phyloP scores from a whole-genome alignment of 1,140 invertebrate species.

The Nasonia vitripennis region DNA sequence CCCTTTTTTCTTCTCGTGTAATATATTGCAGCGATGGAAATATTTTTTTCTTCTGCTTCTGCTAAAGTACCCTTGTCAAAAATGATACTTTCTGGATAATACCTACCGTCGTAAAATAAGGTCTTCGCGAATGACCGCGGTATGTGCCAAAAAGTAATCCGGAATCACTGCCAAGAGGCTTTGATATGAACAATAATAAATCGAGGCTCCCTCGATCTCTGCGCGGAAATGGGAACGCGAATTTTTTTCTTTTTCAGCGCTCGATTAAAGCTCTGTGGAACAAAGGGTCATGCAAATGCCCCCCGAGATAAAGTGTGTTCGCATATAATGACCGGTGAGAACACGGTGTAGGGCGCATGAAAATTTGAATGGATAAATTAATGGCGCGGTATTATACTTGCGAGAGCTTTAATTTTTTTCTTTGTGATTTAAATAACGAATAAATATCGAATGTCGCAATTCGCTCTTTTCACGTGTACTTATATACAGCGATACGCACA shows the following conservation, averaged over 20 bases:
- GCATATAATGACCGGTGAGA: not conserved
- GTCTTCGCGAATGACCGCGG: too few relatives aligned
- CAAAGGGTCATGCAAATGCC: not conserved
- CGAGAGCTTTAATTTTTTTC: not conserved
- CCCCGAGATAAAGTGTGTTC: not conserved
- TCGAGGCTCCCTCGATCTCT: too few relatives aligned
- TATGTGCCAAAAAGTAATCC: conserved; percentile 8
- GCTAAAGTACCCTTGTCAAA: too few relatives aligned
- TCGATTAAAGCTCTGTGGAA: not conserved
- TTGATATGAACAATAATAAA: not conserved
- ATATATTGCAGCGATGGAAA: too few relatives aligned
- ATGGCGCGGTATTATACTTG: too few relatives aligned
- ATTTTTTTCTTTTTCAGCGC: not conserved
- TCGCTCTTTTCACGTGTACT: too few relatives aligned
- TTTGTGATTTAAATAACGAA: not conserved
- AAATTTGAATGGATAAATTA: not conserved
- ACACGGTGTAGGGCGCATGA: not conserved
- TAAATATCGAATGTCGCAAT: not conserved
- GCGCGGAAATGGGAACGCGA: not conserved
- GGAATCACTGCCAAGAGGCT: conserved; percentile 6
- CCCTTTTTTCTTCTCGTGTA: not conserved
- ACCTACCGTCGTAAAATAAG: too few relatives aligned
- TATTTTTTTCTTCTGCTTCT: too few relatives aligned
- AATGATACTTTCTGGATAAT: too few relatives aligned
- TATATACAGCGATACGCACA: too few relatives aligned